Conservation (phyloP, 2,888 invertebrate genomes). For the Mimumesa dahlbomi region DNA sequence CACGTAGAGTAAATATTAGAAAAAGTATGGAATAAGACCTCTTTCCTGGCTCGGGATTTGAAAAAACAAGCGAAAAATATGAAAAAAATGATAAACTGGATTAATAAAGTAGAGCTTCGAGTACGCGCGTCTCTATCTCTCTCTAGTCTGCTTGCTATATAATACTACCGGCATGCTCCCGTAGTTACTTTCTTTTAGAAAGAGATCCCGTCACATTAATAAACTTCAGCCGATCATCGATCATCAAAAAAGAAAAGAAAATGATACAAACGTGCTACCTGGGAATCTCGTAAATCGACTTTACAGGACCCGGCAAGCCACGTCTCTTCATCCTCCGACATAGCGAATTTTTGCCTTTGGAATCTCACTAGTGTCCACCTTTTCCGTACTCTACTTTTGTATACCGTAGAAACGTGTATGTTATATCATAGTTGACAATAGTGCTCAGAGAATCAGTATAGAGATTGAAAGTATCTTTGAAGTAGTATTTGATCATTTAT, state of each 20-base stretch:
- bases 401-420: too few relatives aligned
- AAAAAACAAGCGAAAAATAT: background rate
- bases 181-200: conserved; percentile 77
- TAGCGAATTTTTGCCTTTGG: background rate
- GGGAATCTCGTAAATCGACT: conserved; percentile 41
- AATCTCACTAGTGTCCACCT: too few relatives aligned
- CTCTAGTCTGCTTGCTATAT: conserved; percentile 77
- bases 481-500: background rate
- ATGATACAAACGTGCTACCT: conserved; percentile 35
- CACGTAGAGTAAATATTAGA: conserved; percentile 15
- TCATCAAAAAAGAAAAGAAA: conserved; percentile 24
- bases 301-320: conserved; percentile 15
- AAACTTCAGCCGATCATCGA: conserved; percentile 60
- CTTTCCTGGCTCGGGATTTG: conserved; percentile 32
- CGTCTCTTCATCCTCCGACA: conserved; percentile 26
- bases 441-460: too few relatives aligned
- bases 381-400: too few relatives aligned
- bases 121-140: conserved; percentile 48
- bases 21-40: conserved; percentile 29
- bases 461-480: too few relatives aligned
- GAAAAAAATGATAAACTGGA: conserved; percentile 8
- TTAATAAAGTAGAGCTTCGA: conserved; percentile 40
- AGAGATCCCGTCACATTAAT: conserved; percentile 67
- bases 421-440: too few relatives aligned
- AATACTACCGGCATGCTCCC: conserved; percentile 78